A percentile compares a stretch with the other conserved stretches of the same genome.
Conservation (phyloP, 2,888 invertebrate genomes). For the Pseudanteris insignis region DNA sequence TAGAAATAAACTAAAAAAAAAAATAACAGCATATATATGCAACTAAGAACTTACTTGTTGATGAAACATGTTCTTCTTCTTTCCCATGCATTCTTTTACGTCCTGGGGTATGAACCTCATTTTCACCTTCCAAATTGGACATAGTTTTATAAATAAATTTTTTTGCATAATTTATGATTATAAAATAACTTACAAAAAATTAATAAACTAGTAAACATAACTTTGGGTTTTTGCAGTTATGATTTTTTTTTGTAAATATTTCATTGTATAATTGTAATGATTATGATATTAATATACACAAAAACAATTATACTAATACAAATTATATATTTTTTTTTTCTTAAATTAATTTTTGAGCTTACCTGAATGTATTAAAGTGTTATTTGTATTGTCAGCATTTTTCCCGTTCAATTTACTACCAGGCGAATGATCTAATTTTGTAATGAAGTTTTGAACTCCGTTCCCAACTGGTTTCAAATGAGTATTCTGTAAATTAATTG, state of each 20-base stretch:
- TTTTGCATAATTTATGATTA: too few species aligned
- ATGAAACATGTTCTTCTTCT: constrained; percentile 52
- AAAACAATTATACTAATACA: too few species aligned
- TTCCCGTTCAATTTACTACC: constrained; percentile 47
- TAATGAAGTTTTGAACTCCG: constrained; percentile 52
- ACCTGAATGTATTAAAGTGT: too few species aligned
- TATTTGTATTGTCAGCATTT: too few species aligned
- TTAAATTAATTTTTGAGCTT: too few species aligned
- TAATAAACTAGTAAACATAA: background rate
- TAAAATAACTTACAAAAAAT: background rate
- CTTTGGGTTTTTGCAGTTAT: too few species aligned
- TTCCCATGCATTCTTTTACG: constrained; percentile 57
- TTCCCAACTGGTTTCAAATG: constrained; percentile 26
- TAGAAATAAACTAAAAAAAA: too few species aligned
- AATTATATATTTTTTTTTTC: too few species aligned
- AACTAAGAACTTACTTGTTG: constrained; percentile 53
- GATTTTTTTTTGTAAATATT: too few species aligned
- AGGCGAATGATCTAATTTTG: constrained; percentile 58
- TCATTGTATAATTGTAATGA: too few species aligned
- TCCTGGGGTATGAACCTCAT: constrained; percentile 42
- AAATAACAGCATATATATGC: background rate
- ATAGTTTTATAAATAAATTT: constrained; percentile 4
- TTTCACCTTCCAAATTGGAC: constrained; percentile 2
- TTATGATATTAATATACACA: too few species aligned
- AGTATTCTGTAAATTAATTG: constrained; percentile 14